A percentile compares a stretch with the other conserved stretches of the same genome.
phyloP scores from a whole-genome alignment of 2,113 vertebrate genomes.

The Centropus unirufus region DNA sequence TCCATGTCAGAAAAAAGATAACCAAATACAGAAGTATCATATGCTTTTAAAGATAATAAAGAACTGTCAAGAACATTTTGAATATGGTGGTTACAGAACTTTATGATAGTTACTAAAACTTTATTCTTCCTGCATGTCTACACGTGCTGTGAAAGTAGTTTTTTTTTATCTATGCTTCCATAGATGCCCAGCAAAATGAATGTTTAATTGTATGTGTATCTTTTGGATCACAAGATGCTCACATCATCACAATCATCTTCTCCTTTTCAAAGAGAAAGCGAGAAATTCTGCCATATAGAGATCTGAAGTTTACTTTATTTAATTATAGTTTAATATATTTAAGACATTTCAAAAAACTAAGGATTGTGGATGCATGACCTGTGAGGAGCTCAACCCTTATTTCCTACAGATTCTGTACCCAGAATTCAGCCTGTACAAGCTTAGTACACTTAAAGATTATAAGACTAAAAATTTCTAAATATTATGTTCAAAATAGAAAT shows the following conservation, averaged over 20 bases:
- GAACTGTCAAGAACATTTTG: not conserved
- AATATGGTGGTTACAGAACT: not conserved
- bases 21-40: not conserved
- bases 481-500: too few relatives aligned
- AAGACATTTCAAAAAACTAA: too few relatives aligned
- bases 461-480: too few relatives aligned
- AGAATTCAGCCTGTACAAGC: too few relatives aligned
- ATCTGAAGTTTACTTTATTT: too few relatives aligned
- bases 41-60: not conserved
- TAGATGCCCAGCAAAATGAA: not conserved
- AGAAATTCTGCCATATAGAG: too few relatives aligned
- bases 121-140: not conserved
- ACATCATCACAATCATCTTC: fast-evolving
- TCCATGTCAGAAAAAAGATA: not conserved
- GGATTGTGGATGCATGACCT: too few relatives aligned
- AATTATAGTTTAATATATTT: too few relatives aligned
- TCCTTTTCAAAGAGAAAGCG: not conserved
- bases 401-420: too few relatives aligned
- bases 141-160: fast-evolving
- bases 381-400: too few relatives aligned
- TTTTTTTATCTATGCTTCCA: not conserved
- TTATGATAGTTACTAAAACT: not conserved
- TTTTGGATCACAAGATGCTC: not conserved
- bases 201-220: fast-evolving
- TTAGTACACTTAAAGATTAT: too few relatives aligned